These are phyloP conservation scores for Meiosimyza platycephala DNA, from an alignment of 2,888 invertebrate species.

Conservation along the genomic window DNA sequence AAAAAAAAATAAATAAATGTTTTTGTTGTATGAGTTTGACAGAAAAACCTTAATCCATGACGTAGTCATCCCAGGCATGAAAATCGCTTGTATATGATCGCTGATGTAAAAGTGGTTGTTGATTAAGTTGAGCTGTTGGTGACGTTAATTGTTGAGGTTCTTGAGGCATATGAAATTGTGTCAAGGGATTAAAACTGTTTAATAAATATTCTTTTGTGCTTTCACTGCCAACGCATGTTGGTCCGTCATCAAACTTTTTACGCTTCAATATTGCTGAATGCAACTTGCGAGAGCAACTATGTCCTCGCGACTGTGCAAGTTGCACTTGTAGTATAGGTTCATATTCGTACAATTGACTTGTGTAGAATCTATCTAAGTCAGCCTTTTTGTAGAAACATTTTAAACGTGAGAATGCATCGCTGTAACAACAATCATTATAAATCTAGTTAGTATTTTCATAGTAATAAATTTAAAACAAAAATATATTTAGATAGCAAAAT, in stretches of 20 bases:
- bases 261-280: constrained; percentile 55
- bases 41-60: constrained; percentile 45
- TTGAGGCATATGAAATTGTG: constrained; percentile 44
- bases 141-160: constrained; percentile 17
- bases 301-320: constrained; percentile 55
- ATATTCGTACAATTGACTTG: constrained; percentile 59
- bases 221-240: neutral
- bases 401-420: constrained; percentile 57
- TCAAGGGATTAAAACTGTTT: constrained; percentile 46
- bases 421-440: constrained; percentile 36
- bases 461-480: neutral
- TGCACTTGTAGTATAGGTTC: constrained; percentile 62
- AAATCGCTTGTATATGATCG: constrained; percentile 7
- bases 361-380: constrained; percentile 58
- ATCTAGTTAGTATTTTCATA: too few relatives aligned
- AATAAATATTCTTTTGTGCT: constrained; percentile 41
- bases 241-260: constrained; percentile 52
- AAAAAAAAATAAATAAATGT: too few relatives aligned
- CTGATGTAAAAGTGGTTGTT: neutral
- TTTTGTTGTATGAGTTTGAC: too few relatives aligned
- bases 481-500: too few relatives aligned
- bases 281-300: constrained; percentile 58
- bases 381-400: constrained; percentile 55
- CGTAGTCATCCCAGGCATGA: constrained; percentile 47
- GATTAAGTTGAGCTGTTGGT: neutral